These are phyloP conservation scores for Antedon bifida DNA, from an alignment of 35 echinoderm and acorn worm genomes.

Conservation along the genomic window DNA sequence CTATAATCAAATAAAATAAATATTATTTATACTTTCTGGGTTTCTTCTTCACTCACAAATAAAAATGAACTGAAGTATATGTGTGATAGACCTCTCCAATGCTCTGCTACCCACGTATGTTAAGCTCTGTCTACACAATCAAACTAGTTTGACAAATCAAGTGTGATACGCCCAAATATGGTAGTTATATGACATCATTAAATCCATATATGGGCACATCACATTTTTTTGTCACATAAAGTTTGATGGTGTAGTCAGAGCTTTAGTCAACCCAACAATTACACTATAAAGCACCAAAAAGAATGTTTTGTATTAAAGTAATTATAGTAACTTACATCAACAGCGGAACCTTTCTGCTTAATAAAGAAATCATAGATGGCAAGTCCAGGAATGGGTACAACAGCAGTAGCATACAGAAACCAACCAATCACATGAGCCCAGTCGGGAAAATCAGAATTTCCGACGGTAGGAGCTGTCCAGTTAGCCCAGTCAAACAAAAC, in stretches of 20 bases:
- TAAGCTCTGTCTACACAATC: too few relatives aligned
- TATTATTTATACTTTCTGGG: background rate
- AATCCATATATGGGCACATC: too few relatives aligned
- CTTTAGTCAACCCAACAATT: too few relatives aligned
- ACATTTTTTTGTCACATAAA: too few relatives aligned
- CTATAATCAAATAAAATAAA: conserved; percentile 12
- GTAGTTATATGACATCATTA: too few relatives aligned
- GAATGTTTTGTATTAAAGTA: background rate
- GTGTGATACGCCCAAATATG: too few relatives aligned
- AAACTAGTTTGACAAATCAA: too few relatives aligned
- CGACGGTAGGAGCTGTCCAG: conserved; percentile 49
- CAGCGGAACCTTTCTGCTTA: background rate
- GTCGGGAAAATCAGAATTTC: conserved; percentile 40
- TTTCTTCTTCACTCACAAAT: too few relatives aligned
- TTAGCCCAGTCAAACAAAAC: conserved; percentile 75
- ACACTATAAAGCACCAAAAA: background rate
- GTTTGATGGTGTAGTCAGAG: too few relatives aligned
- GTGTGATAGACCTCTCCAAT: too few relatives aligned
- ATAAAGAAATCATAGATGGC: conserved; percentile 44
- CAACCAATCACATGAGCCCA: conserved; percentile 57
- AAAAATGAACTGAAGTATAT: too few relatives aligned
- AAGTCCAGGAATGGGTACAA: conserved; percentile 56
- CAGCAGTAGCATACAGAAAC: conserved; percentile 21
- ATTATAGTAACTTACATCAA: background rate
- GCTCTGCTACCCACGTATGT: too few relatives aligned